These are phyloP conservation scores for Sarcophaga carnaria DNA, from an alignment of 2,888 invertebrate species.

Conservation along the genomic window DNA sequence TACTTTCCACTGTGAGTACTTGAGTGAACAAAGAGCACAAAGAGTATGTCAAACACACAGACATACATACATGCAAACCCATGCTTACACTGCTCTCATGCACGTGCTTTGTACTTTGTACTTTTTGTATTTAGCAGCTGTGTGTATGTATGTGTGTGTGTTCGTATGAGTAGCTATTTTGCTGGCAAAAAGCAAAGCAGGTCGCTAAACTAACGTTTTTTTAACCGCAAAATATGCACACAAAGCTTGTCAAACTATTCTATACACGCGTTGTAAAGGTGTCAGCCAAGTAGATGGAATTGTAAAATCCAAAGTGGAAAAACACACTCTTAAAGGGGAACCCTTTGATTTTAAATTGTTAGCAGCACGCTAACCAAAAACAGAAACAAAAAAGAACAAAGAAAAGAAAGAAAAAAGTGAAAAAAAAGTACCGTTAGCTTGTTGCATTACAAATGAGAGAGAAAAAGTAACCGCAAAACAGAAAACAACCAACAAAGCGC, in stretches of 20 bases:
- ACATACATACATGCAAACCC: neutral
- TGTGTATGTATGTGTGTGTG: neutral
- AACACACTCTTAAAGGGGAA: neutral
- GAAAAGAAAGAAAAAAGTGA: neutral
- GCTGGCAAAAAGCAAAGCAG: conserved; percentile 30
- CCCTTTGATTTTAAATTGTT: neutral
- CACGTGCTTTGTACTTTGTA: neutral
- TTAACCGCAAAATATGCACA: conserved; percentile 15
- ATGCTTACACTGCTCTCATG: neutral
- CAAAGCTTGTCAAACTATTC: neutral
- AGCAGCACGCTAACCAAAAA: conserved; percentile 9
- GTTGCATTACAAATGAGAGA: conserved; percentile 55
- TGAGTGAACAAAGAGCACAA: neutral
- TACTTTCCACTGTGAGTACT: neutral
- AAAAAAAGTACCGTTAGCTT: conserved; percentile 44
- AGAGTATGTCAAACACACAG: neutral
- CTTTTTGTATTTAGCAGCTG: neutral
- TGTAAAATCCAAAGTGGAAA: neutral
- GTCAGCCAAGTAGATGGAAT: too few relatives aligned
- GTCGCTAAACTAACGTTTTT: conserved; percentile 21
- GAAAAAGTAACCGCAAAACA: conserved; percentile 34
- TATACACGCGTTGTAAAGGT: neutral
- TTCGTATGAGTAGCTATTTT: neutral
- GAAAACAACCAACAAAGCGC: conserved; percentile 17
- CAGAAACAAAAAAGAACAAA: conserved; percentile 5